Evolutionary conservation across 2,113 vertebrate species (phyloP).

Genomic region (Erythrocebus patas): DNA sequence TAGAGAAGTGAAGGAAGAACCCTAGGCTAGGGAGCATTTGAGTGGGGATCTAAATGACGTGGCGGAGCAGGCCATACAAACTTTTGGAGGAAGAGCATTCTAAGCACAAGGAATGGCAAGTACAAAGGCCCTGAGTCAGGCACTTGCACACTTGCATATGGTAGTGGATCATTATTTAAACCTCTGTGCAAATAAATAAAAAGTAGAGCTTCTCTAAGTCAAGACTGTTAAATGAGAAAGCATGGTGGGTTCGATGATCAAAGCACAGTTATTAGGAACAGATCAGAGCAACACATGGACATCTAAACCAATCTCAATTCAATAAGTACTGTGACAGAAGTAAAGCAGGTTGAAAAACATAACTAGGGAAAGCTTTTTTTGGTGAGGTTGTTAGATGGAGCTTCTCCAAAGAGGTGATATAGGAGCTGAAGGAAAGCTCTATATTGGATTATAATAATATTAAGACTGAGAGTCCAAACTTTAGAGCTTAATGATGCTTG

Average conservation of each 20-base stretch:
- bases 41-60: background rate
- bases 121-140: background rate
- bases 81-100: background rate
- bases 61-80: background rate
- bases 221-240: background rate
- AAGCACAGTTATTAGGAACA: background rate
- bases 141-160: background rate
- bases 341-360: background rate
- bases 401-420: background rate
- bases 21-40: background rate
- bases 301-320: background rate
- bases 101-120: background rate
- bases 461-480: background rate
- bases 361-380: background rate
- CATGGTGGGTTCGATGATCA: background rate
- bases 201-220: background rate
- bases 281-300: background rate
- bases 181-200: background rate
- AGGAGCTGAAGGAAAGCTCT: background rate
- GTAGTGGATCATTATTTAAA: background rate
- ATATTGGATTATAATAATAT: background rate
- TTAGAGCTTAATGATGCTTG: background rate
- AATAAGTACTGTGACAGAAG: background rate
- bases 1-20: background rate
- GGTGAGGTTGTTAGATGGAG: background rate